phyloP scores from a whole-genome alignment of 1,140 invertebrate genomes.

The Nautilus pompilius region DNA sequence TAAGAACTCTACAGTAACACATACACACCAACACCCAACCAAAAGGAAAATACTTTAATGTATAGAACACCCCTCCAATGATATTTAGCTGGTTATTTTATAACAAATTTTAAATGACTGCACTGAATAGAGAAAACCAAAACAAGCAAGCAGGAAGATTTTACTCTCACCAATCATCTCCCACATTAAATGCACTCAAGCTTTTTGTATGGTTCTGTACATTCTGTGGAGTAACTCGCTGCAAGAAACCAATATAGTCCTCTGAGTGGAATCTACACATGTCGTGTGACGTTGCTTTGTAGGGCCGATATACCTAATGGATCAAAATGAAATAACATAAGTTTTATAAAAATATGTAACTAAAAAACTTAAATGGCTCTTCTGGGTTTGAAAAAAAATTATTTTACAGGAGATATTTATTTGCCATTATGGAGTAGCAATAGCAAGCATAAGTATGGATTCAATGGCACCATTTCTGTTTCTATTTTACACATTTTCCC shows the following conservation, averaged over 20 bases:
- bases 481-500: too few species aligned
- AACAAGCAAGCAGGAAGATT: too few species aligned
- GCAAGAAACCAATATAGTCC: slow-evolving; percentile 97
- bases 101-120: slow-evolving; percentile 2
- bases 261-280: slow-evolving; percentile 98
- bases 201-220: slow-evolving; percentile 91
- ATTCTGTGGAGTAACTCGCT: slow-evolving; percentile 93
- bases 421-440: too few species aligned
- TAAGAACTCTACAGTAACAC: too few species aligned
- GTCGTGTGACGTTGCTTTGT: slow-evolving; percentile 89
- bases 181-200: slow-evolving; percentile 87
- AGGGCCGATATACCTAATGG: slow-evolving; percentile 79
- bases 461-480: too few species aligned
- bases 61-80: too few species aligned
- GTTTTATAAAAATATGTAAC: background rate
- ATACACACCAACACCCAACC: too few species aligned
- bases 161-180: slow-evolving; percentile 81
- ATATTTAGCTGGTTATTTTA: too few species aligned
- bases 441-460: too few species aligned
- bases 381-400: background rate
- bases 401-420: too few species aligned
- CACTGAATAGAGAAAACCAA: background rate
- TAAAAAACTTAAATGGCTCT: background rate
- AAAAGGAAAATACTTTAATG: too few species aligned
- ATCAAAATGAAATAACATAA: slow-evolving; percentile 6